Evolutionary conservation across 1,140 invertebrate genomes (phyloP).

Genomic region (Antheraea pernyi): DNA sequence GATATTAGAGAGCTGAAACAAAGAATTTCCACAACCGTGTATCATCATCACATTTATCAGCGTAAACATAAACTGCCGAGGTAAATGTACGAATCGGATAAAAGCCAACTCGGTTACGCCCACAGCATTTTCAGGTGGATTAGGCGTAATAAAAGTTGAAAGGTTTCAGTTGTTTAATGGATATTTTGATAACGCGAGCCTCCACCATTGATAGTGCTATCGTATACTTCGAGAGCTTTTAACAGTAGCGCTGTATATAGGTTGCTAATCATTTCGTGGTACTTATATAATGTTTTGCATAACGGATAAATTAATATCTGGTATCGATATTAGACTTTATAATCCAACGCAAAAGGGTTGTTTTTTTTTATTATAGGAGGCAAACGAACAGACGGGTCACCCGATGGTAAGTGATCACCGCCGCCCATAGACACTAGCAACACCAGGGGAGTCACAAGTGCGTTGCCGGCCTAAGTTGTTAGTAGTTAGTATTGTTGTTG

Average conservation of each 20-base stretch:
- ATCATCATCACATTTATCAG: slow-evolving; percentile 1
- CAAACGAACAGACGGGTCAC: too few relatives aligned
- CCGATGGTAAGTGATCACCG: too few relatives aligned
- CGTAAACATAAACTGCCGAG: not conserved
- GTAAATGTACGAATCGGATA: slow-evolving; percentile 14
- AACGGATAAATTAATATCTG: not conserved
- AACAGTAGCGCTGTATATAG: not conserved
- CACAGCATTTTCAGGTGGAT: slow-evolving; percentile 41
- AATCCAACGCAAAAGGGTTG: too few relatives aligned
- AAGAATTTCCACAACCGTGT: not conserved
- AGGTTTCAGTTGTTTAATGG: slow-evolving; percentile 60
- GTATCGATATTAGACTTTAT: not conserved
- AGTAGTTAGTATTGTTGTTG: too few relatives aligned
- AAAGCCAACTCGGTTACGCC: slow-evolving; percentile 29
- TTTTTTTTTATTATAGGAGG: too few relatives aligned
- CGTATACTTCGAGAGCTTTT: slow-evolving; percentile 9
- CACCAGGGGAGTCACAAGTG: too few relatives aligned
- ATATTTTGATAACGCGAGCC: slow-evolving; percentile 33
- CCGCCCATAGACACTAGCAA: too few relatives aligned
- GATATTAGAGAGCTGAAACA: not conserved
- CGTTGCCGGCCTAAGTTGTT: too few relatives aligned
- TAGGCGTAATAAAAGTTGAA: slow-evolving; percentile 47
- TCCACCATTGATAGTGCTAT: slow-evolving; percentile 25
- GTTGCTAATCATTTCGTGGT: not conserved
- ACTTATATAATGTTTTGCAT: not conserved